These are phyloP conservation scores for Psix sp. DNA, from an alignment of 1,140 invertebrate genomes.

Conservation along the genomic window DNA sequence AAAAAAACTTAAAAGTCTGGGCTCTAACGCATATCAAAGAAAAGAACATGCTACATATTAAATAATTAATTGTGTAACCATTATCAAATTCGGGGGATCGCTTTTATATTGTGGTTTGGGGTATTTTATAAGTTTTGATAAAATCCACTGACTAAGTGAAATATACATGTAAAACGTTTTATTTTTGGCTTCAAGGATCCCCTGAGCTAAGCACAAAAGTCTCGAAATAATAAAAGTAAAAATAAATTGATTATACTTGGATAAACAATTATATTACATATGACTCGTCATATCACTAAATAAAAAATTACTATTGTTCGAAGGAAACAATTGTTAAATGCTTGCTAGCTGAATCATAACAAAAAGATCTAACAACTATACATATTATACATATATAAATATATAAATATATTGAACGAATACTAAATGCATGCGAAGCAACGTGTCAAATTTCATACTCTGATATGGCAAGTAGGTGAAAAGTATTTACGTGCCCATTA, in stretches of 20 bases:
- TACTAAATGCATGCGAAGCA: slow-evolving; percentile 74
- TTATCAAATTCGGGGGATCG: slow-evolving; percentile 68
- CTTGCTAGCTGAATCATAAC: slow-evolving; percentile 71
- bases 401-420: slow-evolving; percentile 62
- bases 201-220: slow-evolving; percentile 53
- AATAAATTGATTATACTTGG: slow-evolving; percentile 24
- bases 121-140: slow-evolving; percentile 77
- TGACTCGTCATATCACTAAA: slow-evolving; percentile 74
- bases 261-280: slow-evolving; percentile 68
- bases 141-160: slow-evolving; percentile 71
- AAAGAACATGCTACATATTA: slow-evolving; percentile 64
- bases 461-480: slow-evolving; percentile 70
- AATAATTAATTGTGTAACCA: slow-evolving; percentile 44
- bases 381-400: slow-evolving; percentile 65
- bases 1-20: slow-evolving; percentile 69
- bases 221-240: slow-evolving; percentile 19
- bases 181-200: slow-evolving; percentile 65
- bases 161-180: slow-evolving; percentile 64
- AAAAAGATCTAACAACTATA: slow-evolving; percentile 57
- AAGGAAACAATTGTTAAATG: slow-evolving; percentile 73
- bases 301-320: slow-evolving; percentile 62
- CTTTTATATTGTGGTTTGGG: slow-evolving; percentile 69
- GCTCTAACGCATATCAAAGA: slow-evolving; percentile 75
- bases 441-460: slow-evolving; percentile 74
- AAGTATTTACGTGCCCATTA: slow-evolving; percentile 69